Percentiles rank a stretch among this genome's conserved stretches.
Evolutionary conservation across 2,888 invertebrate genomes (phyloP).

Genomic region (Minunthozetes semirufus): DNA sequence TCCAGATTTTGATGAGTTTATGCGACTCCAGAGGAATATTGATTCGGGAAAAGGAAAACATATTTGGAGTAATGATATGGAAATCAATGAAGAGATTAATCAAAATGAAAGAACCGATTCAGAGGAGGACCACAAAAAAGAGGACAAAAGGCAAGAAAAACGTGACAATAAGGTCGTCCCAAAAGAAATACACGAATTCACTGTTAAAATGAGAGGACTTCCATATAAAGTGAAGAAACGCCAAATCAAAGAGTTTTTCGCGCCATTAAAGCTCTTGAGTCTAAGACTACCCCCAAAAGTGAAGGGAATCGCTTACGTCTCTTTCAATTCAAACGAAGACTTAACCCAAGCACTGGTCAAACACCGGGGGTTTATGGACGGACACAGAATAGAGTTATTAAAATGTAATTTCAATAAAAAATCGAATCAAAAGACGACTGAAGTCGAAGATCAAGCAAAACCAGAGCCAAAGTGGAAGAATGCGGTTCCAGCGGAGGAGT

Average conservation of each 20-base stretch:
- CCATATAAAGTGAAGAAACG: constrained; percentile 52
- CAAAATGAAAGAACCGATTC: constrained; percentile 43
- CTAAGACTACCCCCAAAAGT: constrained; percentile 68
- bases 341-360: constrained; percentile 71
- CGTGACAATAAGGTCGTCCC: constrained; percentile 24
- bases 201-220: constrained; percentile 36
- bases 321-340: constrained; percentile 73
- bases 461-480: constrained; percentile 19
- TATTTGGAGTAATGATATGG: constrained; percentile 55
- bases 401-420: constrained; percentile 12
- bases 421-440: background rate
- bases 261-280: constrained; percentile 62
- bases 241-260: constrained; percentile 75
- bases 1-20: constrained; percentile 78
- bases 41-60: constrained; percentile 46
- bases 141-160: constrained; percentile 43
- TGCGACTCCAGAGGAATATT: constrained; percentile 67
- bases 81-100: constrained; percentile 40
- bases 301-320: constrained; percentile 82
- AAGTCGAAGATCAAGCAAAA: background rate
- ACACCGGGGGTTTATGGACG: constrained; percentile 68
- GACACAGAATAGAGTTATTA: constrained; percentile 29
- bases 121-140: constrained; percentile 42
- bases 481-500: constrained; percentile 25
- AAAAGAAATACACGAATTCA: constrained; percentile 33